phyloP scores from a whole-genome alignment of 2,797 vertebrate species.

The Melopsittacus undulatus region DNA sequence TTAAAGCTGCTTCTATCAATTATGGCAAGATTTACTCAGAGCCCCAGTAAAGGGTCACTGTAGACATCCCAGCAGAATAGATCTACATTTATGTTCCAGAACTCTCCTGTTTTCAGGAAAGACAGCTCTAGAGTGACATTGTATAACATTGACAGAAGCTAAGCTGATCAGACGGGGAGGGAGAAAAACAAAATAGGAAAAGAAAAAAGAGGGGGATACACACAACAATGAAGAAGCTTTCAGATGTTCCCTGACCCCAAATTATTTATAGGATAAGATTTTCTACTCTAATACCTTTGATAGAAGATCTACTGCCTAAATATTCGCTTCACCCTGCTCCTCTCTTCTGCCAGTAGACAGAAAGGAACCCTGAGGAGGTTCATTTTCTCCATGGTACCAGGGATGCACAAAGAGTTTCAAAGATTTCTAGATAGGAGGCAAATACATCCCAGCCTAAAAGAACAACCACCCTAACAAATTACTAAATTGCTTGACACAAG shows the following conservation, averaged over 20 bases:
- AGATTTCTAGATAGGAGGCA: not conserved
- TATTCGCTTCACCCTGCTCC: not conserved
- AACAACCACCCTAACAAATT: not conserved
- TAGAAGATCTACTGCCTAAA: not conserved
- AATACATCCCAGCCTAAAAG: not conserved
- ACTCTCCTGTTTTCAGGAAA: conserved; percentile 13
- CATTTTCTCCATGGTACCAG: not conserved
- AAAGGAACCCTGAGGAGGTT: not conserved
- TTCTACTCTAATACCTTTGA: not conserved
- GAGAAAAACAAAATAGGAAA: not conserved
- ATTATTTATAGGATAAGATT: not conserved
- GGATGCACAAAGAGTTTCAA: not conserved
- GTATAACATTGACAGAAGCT: not conserved
- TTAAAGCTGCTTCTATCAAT: conserved; percentile 68
- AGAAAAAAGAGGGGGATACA: not conserved
- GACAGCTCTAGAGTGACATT: not conserved
- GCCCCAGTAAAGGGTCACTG: conserved; percentile 53
- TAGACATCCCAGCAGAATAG: not conserved
- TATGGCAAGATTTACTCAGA: conserved; percentile 52
- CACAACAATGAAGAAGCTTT: conserved; percentile 17
- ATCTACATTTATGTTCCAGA: not conserved
- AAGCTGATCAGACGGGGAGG: not conserved
- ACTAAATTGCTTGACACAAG: not conserved
- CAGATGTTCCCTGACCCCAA: conserved; percentile 9
- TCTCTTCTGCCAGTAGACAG: not conserved